phyloP scores from a whole-genome alignment of 1,140 invertebrate species.

The Hycleus cichorii region DNA sequence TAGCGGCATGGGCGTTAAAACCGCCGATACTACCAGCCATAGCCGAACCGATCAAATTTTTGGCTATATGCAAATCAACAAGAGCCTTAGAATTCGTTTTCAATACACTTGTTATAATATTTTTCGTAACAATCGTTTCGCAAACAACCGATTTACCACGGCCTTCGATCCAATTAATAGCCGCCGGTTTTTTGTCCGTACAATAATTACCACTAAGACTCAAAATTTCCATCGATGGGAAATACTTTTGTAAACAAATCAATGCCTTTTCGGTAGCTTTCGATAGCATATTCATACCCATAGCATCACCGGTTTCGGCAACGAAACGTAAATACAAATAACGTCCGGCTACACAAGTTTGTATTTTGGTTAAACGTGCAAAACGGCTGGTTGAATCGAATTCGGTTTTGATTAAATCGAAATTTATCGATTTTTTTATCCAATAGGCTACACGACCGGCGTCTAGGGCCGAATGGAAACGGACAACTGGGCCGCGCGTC shows the following conservation, averaged over 20 bases:
- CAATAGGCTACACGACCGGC: constrained; percentile 76
- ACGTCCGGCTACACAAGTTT: constrained; percentile 74
- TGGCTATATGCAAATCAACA: constrained; percentile 84
- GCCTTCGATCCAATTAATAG: constrained; percentile 96
- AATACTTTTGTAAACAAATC: constrained; percentile 59
- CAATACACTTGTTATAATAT: constrained; percentile 64
- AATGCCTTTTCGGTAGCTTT: constrained; percentile 88
- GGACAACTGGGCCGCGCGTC: constrained; percentile 90
- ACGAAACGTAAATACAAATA: constrained; percentile 87
- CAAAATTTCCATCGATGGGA: constrained; percentile 84
- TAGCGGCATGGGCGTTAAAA: constrained; percentile 96
- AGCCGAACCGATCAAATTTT: constrained; percentile 91
- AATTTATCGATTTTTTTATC: constrained; percentile 75
- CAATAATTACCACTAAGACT: constrained; percentile 95
- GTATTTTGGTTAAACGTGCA: constrained; percentile 71
- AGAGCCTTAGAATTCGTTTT: constrained; percentile 83
- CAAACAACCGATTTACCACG: constrained; percentile 93
- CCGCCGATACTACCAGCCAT: constrained; percentile 88
- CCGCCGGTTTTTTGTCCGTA: constrained; percentile 94
- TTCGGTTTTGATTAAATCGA: constrained; percentile 63
- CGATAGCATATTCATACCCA: constrained; percentile 99
- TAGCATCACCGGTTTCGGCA: constrained; percentile 93
- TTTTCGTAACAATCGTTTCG: constrained; percentile 75
- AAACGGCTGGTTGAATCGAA: constrained; percentile 88
- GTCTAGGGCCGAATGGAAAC: constrained; percentile 68